A percentile compares a stretch with the other conserved stretches of the same genome.
phyloP scores from a whole-genome alignment of 1,140 invertebrate genomes.

The Ceratina australensis region DNA sequence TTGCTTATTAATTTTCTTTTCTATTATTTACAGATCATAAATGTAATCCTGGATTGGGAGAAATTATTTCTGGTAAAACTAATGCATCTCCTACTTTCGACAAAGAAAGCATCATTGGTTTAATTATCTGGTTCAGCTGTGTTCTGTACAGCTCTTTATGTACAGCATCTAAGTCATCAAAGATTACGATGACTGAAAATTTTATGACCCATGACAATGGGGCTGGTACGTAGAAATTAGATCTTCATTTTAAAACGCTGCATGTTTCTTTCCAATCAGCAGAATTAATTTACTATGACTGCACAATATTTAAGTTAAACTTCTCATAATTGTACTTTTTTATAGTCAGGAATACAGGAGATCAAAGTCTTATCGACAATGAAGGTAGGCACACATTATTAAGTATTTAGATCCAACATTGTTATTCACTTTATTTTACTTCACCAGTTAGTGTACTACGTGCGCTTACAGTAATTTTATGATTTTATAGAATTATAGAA shows the following conservation, averaged over 20 bases:
- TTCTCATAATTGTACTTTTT: constrained; percentile 3
- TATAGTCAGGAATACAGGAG: constrained; percentile 73
- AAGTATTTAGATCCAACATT: constrained; percentile 25
- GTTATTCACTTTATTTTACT: constrained; percentile 14
- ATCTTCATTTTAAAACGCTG: not conserved
- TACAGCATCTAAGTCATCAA: constrained; percentile 89
- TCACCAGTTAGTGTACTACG: not conserved
- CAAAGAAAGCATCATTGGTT: constrained; percentile 92
- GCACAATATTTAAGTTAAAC: not conserved
- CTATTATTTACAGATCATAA: constrained; percentile 80
- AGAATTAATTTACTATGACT: constrained; percentile 1
- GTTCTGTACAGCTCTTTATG: constrained; percentile 96
- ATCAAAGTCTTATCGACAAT: constrained; percentile 75
- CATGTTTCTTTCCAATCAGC: not conserved
- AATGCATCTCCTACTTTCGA: constrained; percentile 82
- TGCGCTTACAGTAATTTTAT: too few species aligned
- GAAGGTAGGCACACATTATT: constrained; percentile 78
- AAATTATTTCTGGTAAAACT: constrained; percentile 74
- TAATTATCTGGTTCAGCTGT: constrained; percentile 96
- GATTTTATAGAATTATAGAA: too few species aligned
- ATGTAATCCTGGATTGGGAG: constrained; percentile 89
- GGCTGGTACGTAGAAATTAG: constrained; percentile 80
- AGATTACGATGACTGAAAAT: constrained; percentile 88
- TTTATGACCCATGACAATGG: constrained; percentile 86
- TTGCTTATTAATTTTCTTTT: constrained; percentile 27